phyloP scores from a whole-genome alignment of 2,888 invertebrate genomes.

The Auanema sp. region DNA sequence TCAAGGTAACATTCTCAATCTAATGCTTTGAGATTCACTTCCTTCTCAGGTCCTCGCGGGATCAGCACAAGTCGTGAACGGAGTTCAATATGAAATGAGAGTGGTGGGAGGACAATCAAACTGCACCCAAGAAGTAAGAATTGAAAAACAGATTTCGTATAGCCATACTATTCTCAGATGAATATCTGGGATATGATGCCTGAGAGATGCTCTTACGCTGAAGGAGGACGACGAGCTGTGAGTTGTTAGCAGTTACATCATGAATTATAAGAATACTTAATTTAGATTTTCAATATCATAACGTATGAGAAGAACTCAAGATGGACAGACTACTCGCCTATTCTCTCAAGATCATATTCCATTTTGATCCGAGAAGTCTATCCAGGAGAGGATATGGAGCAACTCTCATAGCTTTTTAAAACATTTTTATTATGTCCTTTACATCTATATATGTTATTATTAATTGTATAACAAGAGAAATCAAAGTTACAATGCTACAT shows the following conservation, averaged over 20 bases:
- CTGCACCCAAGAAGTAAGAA: conserved; percentile 26
- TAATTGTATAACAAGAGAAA: too few species aligned
- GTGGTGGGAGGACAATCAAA: conserved; percentile 38
- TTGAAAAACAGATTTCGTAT: too few species aligned
- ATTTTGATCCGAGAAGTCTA: conserved; percentile 12
- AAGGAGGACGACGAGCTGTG: too few species aligned
- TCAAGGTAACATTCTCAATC: conserved; percentile 20
- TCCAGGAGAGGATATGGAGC: conserved; percentile 10
- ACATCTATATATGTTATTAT: not conserved
- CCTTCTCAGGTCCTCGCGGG: conserved; percentile 21
- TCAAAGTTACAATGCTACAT: too few species aligned
- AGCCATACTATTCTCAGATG: too few species aligned
- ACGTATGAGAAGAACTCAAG: conserved; percentile 16
- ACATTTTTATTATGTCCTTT: not conserved
- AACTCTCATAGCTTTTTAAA: not conserved
- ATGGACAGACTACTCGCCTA: conserved; percentile 21
- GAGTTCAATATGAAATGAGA: conserved; percentile 33
- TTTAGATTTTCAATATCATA: conserved; percentile 13
- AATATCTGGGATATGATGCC: too few species aligned
- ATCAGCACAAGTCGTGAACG: conserved; percentile 31
- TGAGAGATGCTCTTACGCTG: too few species aligned
- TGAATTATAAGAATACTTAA: too few species aligned
- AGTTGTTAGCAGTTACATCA: too few species aligned
- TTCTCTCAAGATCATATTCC: conserved; percentile 15
- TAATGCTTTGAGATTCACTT: not conserved